Conservation (phyloP, 2,113 vertebrate species). For the Epinephelus fuscoguttatus region DNA sequence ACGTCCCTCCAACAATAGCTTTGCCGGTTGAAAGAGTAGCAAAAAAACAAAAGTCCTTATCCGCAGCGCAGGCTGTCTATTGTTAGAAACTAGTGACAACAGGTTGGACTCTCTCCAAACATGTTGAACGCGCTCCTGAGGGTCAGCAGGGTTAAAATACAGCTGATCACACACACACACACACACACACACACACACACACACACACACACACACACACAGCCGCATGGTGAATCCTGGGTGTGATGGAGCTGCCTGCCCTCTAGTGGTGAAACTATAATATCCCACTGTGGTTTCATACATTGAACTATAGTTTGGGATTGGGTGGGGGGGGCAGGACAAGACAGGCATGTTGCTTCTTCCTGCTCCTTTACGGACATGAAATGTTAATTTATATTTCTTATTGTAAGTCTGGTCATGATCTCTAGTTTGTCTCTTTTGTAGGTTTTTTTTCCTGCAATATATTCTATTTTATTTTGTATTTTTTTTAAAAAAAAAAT, state of each 20-base stretch:
- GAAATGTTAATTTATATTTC: no score
- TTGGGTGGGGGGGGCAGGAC: no score
- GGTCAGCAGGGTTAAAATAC: neutral
- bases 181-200: no score
- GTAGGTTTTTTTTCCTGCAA: no score
- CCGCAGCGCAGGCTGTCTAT: slow-evolving; percentile 22
- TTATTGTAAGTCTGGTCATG: no score
- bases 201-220: no score
- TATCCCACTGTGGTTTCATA: neutral
- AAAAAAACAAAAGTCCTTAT: slow-evolving; percentile 27
- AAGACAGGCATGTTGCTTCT: no score
- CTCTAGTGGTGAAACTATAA: slow-evolving; percentile 54
- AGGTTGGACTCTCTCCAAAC: slow-evolving; percentile 44
- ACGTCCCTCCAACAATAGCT: slow-evolving; percentile 37
- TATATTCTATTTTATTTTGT: no score
- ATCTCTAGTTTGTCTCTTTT: no score
- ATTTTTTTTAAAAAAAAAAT: no score
- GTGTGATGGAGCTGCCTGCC: slow-evolving; percentile 15
- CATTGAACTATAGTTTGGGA: neutral
- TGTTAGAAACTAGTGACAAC: slow-evolving; percentile 46
- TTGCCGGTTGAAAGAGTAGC: neutral
- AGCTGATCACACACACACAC: neutral
- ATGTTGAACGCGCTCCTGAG: neutral
- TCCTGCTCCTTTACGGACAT: no score
- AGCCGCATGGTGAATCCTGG: neutral